Evolutionary conservation across 2,797 vertebrate genomes (phyloP), one percentile per base, ranked within the genome.

Genomic region (Trachurus trachurus): DNA sequence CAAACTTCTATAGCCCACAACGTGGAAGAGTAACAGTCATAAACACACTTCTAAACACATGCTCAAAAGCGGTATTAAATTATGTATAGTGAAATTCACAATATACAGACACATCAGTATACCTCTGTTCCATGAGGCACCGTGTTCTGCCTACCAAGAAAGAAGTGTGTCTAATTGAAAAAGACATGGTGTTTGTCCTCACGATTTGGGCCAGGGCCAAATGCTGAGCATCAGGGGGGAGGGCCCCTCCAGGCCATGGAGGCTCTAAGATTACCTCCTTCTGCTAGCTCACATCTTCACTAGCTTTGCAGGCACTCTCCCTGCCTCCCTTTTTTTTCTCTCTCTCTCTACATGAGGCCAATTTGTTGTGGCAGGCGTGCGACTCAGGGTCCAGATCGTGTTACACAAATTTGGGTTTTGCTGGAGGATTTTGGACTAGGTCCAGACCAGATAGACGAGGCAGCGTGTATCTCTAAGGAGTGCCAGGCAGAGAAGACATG

Each of bases 311-410:
- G 68, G 80, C 81, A 49, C 71, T 58, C 79, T 85, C 90, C 76
- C 82, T 45, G 11, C 75, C 71, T 62, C 77, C 47, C 42, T 57
- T 78, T 80, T 57, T 75, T 81, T 71, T 80, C 67, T 75, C 76
- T 72, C 58, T 75, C 58, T 88, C 92, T 69, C 92, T 76, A 89
- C 93, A 94, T 92, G 90, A 94, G 74, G 88, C 89, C 95, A 95
- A 95, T 95, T 95, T 96, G 93, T 94, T 94, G 92, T 95, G 94
- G 95, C 94, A 95, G 91, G 88, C 92, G 58, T 89, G 93, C 79
- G 71, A 95, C 92, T 94, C 89, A 81, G 87, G 85, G 93, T 94
- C 92, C 88, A 93, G 91, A 95, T 95, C 92, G 90, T 92, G 91
- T 96, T 95, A 94, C 94, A 93, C 90, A 92, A 94, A 93, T 95